Evolutionary conservation across 2,113 vertebrate genomes (phyloP), one percentile per base, ranked within the genome.

Genomic region (Sylvietta virens): DNA sequence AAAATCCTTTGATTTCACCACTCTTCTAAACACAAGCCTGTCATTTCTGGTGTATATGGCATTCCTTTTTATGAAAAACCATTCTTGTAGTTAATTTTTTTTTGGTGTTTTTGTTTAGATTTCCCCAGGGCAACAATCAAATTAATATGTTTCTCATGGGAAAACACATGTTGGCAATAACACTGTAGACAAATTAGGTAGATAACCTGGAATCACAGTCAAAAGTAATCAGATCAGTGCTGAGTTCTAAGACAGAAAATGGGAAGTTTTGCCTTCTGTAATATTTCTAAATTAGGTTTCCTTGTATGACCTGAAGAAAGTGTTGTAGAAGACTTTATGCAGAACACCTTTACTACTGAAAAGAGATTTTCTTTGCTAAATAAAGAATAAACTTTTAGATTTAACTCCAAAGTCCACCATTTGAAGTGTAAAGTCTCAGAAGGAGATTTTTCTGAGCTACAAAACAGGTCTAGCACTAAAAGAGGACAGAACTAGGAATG

Each of bases 151-250:
- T 93, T 48, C 96, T 94, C 54, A 39, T 80, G 88, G 96, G 81
- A 93, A 95, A 95, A 92, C 93, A 92, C 87, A 96, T 94, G 84
- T 91, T 70, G 51, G 72, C 89, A 94, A 93, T 91, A 95, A 91
- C 37, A 62, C 17, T 83, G 60, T 56, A 90, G 85, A 86, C 44
- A 95, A 96, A 96, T 95, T 94, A 94, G 76, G 94, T 40, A 92
- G 93, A 93, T 90, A 96, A 96, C 90, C 92, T 96, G 90, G 64
- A 96, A 95, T 95, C 90, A 86, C 82, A 96, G 92, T 90, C 96
- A 93, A 86, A 95, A 93, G 47, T 47, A 93, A 95, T 92, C 86
- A 92, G 82, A 93, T 95, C 87, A 94, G 56, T 21, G 18, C 37
- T 66, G 39, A 77, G 44, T 86, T 90, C 51, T 78, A 65, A 60